phyloP scores from a whole-genome alignment of 1,140 invertebrate genomes.

The Ips typographus region DNA sequence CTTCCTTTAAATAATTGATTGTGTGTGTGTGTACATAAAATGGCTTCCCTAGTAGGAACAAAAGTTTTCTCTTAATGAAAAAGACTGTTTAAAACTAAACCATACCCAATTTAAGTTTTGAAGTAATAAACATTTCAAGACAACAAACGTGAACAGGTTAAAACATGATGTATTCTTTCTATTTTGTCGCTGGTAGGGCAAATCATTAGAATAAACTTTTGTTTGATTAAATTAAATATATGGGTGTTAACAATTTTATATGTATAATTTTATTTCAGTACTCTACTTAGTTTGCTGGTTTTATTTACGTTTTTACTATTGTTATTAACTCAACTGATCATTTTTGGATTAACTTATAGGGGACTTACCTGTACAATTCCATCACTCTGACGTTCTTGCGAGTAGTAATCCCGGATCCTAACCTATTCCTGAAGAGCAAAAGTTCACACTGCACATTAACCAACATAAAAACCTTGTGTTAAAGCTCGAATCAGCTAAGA shows the following conservation, averaged over 20 bases:
- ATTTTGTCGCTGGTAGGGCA: conserved; percentile 15
- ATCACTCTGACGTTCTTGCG: no score
- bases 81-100: conserved; percentile 16
- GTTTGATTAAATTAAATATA: conserved; percentile 40
- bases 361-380: no score
- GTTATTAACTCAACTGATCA: no score
- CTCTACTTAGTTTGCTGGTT: no score
- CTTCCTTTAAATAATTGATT: conserved; percentile 33
- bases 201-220: background rate
- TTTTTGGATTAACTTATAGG: no score
- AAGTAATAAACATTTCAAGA: conserved; percentile 17
- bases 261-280: background rate
- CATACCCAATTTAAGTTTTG: conserved; percentile 28
- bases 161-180: conserved; percentile 24
- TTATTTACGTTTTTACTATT: no score
- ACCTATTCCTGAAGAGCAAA: no score
- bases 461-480: no score
- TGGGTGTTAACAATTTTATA: conserved; percentile 36
- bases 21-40: conserved; percentile 9
- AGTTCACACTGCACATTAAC: no score
- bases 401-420: no score
- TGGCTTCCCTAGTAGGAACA: background rate
- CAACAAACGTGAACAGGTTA: background rate
- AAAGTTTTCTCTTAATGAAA: background rate
- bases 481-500: no score